A percentile compares a stretch with the other conserved stretches of the same genome.
phyloP scores from a whole-genome alignment of 92 coral and sea anemone genomes.

The Anthopleura xanthogrammica region DNA sequence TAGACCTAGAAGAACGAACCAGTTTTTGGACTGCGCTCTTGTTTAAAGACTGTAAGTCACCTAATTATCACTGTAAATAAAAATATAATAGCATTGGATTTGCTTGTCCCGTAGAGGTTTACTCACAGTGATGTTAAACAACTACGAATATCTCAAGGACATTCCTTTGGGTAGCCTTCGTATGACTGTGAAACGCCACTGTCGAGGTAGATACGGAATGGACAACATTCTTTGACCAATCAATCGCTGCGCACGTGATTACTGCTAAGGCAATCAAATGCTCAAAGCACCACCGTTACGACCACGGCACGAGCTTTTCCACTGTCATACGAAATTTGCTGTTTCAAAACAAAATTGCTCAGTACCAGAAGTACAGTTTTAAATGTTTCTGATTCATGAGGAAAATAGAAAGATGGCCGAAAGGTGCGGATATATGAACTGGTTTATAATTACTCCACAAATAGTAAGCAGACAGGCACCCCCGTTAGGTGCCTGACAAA shows the following conservation, averaged over 20 bases:
- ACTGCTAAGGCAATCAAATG: too few relatives aligned
- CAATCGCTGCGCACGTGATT: too few relatives aligned
- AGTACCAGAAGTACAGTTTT: neutral
- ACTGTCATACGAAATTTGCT: too few relatives aligned
- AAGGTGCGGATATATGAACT: too few relatives aligned
- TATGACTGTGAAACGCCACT: too few relatives aligned
- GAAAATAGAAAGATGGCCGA: too few relatives aligned
- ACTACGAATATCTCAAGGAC: neutral
- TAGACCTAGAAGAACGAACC: conserved; percentile 5
- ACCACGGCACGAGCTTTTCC: too few relatives aligned
- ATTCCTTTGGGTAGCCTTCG: too few relatives aligned
- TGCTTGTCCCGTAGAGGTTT: neutral
- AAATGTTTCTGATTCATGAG: neutral
- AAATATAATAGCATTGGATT: neutral
- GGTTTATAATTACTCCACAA: neutral
- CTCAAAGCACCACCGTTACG: too few relatives aligned
- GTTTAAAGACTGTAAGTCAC: neutral
- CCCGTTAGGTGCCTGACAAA: neutral
- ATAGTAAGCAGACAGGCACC: neutral
- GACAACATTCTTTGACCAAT: too few relatives aligned
- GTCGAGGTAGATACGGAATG: too few relatives aligned
- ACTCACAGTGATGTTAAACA: neutral
- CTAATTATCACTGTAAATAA: neutral
- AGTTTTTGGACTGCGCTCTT: neutral
- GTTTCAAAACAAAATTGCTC: neutral